Base-by-base conservation (phyloP, 2,113 vertebrate species). In the Strix aluco region DNA sequence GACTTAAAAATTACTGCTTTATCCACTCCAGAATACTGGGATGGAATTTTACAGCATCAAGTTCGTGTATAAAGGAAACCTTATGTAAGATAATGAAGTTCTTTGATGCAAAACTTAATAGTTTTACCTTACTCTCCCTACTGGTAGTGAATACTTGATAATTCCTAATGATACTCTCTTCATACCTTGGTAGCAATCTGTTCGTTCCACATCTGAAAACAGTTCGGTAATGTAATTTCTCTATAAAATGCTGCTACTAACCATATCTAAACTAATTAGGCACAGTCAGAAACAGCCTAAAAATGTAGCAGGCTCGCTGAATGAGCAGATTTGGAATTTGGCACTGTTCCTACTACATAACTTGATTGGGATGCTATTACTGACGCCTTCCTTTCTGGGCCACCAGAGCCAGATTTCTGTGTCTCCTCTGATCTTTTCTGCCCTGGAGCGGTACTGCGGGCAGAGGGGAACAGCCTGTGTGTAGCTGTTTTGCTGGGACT, bases 191-290 rank as follows among this genome's bases (percentile, higher is more conserved):
- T 58, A 80, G 58, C 88, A 97, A 83, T 88, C 94, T 95, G 93
- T 90, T 95, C 66, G 0, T 81, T 91, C n/a, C 54, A 87, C 73
- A 73, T 87, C 78, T 82, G 78, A 93, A 92, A 96, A 19, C 78
- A 62, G 40, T 95, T 93, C 6, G 40, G 74, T 90, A 97, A 94
- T 92, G 62, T 80, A 80, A 95, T 96, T 95, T 93, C 90, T 95
- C 79, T 87, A 83, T 82, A 90, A 96, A 96, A 88, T 25, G 55
- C 84, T 93, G 87, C 90, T 92, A 83, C 90, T 95, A 96, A 92
- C 96, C 62, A 25, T 92, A 94, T 95, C 91, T 93, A 96, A 97
- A 89, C 93, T 96, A 96, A 96, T 96, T 96, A 97, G 96, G 66
- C 94, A 96, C 84, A 95, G 87, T 94, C 74, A 96, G 87, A 93